Percentiles rank a stretch among this genome's conserved stretches.
Conservation (phyloP, 2,113 vertebrate species). For the Lagopus muta region DNA sequence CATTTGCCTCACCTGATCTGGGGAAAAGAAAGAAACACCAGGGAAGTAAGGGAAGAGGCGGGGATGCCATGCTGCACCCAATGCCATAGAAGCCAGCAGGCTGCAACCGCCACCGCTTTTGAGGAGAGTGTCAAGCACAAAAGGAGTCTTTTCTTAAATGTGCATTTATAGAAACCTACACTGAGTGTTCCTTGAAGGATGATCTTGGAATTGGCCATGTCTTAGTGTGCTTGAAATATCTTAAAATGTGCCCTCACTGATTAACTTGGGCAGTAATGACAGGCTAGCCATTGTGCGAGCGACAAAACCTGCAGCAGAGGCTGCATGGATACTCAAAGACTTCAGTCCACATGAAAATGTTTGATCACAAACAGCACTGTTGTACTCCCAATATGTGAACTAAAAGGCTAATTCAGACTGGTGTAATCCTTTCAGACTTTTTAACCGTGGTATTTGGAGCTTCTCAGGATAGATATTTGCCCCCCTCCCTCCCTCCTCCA, state of each 20-base stretch:
- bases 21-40: background rate
- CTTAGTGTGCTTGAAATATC: background rate
- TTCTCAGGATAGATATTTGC: background rate
- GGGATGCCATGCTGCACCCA: background rate
- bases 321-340: background rate
- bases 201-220: background rate
- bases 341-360: background rate
- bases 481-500: accelerated
- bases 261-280: background rate
- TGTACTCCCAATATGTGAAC: background rate
- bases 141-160: background rate
- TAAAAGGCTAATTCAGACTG: background rate
- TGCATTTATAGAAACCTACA: background rate
- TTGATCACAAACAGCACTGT: background rate
- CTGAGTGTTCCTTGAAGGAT: background rate
- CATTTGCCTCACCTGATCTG: background rate
- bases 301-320: background rate
- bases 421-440: background rate
- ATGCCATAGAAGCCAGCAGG: background rate
- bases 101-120: background rate
- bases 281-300: background rate
- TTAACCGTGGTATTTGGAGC: background rate
- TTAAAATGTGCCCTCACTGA: background rate
- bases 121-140: background rate
- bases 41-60: background rate